Base-by-base conservation (phyloP, 2,797 vertebrate genomes). In the Pangasius larnaudii region DNA sequence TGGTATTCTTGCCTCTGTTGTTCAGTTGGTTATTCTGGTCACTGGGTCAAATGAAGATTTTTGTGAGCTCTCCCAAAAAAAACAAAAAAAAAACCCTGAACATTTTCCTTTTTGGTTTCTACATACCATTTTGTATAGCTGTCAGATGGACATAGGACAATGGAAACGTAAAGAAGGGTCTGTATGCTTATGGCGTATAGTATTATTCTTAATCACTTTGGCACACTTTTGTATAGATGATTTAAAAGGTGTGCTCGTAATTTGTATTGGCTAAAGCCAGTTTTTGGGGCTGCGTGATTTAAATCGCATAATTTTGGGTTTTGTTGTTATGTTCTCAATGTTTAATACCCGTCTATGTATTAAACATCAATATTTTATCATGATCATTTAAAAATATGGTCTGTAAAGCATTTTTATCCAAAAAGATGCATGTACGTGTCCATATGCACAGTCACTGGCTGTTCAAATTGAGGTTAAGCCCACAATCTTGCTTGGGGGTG, bases 401-500 rank as follows among this genome's bases (percentile, higher is more conserved):
- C 24, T 46, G 36, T 75, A 14, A 75, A 49, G 22, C 42, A 74
- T 74, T 74, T 46, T 14, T 72, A 72, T 42, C 22, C 22, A 75
- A 49, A 27, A 75, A 14, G 24, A 74, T 71, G 33, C 19, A 22
- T 56, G 79, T 51, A 58, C 33, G 13, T 30, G 58, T 51, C 18
- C 9, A 1, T 51, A 46, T 58, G n/a, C 30, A 8, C 36, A 49
- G 9, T 22, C 80, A 59, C 58, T 53, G n/a, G 11, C 63, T 77
- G 59, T n/a, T 24, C 74, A 87, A 85, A 90, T 33, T 69, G 72
- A 85, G 80, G 42, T 89, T 89, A 36, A 89, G 59, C 77, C 89
- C 77, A 84, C 75, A 88, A 84, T 91, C 87, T 74, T 90, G 89
- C 89, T 89, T 88, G 87, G 87, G 92, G 90, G 86, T 85, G 89